phyloP scores from a whole-genome alignment of 2,797 vertebrate genomes.

The Anas acuta region DNA sequence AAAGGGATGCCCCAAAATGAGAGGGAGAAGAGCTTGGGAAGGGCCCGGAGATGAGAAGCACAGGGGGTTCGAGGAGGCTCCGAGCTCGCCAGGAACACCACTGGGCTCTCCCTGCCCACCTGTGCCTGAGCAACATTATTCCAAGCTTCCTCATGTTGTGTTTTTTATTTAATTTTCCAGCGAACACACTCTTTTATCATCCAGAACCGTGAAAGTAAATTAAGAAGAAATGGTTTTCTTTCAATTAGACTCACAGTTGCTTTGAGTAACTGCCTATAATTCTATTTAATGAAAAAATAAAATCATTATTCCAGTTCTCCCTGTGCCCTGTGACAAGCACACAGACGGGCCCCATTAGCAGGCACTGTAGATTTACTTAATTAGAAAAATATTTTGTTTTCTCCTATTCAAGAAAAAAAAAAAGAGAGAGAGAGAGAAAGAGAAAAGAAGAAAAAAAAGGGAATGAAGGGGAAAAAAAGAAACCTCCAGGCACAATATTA shows the following conservation, averaged over 20 bases:
- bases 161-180: constrained; percentile 84
- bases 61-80: not conserved
- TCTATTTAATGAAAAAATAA: constrained; percentile 88
- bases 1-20: not conserved
- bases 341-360: constrained; percentile 81
- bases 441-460: constrained; percentile 30
- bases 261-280: constrained; percentile 87
- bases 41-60: not conserved
- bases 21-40: not conserved
- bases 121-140: constrained; percentile 28
- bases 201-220: constrained; percentile 84
- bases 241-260: constrained; percentile 85
- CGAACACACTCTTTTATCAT: constrained; percentile 82
- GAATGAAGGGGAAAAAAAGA: constrained; percentile 18
- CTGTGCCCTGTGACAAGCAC: constrained; percentile 75
- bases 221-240: constrained; percentile 87
- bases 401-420: constrained; percentile 71
- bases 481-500: constrained; percentile 81
- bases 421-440: not conserved
- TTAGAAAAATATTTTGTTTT: constrained; percentile 87
- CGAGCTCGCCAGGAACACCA: not conserved
- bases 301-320: constrained; percentile 84
- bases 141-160: constrained; percentile 63
- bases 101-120: constrained; percentile 40
- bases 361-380: constrained; percentile 84